phyloP scores from a whole-genome alignment of 2,797 vertebrate species.

The Gallirallus australis region DNA sequence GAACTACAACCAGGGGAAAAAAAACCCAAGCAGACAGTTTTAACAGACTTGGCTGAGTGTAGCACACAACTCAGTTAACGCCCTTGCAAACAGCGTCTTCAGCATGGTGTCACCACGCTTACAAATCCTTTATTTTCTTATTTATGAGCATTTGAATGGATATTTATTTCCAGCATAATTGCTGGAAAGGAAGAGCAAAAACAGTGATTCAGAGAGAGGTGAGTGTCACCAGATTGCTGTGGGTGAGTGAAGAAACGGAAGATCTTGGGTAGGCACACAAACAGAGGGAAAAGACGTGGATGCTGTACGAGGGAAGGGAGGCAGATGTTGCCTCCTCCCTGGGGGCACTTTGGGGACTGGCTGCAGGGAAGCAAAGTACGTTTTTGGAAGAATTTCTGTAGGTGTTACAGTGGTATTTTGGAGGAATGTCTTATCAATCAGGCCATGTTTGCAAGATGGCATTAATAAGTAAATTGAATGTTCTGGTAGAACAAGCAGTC shows the following conservation, averaged over 20 bases:
- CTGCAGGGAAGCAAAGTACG: neutral
- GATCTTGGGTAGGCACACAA: neutral
- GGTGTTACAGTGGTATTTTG: neutral
- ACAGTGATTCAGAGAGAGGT: neutral
- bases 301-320: neutral
- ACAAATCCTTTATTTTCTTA: neutral
- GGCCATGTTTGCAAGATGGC: neutral
- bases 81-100: neutral
- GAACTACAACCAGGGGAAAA: neutral
- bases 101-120: neutral
- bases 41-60: neutral
- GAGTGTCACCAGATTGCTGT: neutral
- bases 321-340: neutral
- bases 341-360: fast-evolving
- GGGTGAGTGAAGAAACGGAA: neutral
- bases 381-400: neutral
- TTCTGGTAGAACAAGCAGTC: neutral
- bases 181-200: neutral
- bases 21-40: neutral
- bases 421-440: neutral
- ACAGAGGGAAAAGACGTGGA: neutral
- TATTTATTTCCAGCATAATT: neutral
- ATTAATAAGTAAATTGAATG: neutral
- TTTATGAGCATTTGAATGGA: neutral
- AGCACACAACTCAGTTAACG: neutral